These are phyloP conservation scores for Neodontobutis hainanensis DNA, from an alignment of 2,113 vertebrate species.

Conservation along the genomic window DNA sequence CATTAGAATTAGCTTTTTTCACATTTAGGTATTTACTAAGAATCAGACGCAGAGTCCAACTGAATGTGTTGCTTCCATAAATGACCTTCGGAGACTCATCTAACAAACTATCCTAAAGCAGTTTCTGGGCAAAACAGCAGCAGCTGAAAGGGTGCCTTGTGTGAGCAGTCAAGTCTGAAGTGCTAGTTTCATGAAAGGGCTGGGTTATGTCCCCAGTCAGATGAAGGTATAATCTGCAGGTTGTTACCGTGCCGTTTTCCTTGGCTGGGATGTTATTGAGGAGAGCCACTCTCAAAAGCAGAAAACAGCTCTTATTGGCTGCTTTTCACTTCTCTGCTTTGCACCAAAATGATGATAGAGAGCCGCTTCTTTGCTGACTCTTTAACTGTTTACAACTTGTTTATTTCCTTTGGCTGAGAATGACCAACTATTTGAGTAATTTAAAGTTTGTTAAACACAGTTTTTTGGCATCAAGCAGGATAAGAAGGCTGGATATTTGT, in stretches of 20 bases:
- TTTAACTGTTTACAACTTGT: constrained; percentile 36
- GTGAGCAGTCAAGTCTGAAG: constrained; percentile 24
- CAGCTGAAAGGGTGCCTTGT: constrained; percentile 56
- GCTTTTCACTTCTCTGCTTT: constrained; percentile 20
- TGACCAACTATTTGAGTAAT: constrained; percentile 20
- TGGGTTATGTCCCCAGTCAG: constrained; percentile 49
- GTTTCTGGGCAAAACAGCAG: constrained; percentile 15
- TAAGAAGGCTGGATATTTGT: constrained; percentile 37
- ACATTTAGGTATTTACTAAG: too few species aligned
- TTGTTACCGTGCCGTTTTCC: constrained; percentile 55
- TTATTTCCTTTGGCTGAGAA: constrained; percentile 43
- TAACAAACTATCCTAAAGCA: constrained; percentile 20
- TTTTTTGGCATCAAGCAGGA: constrained; percentile 35
- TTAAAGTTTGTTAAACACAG: constrained; percentile 16
- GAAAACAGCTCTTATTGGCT: constrained; percentile 45
- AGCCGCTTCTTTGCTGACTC: constrained; percentile 35
- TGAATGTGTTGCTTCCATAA: constrained; percentile 2
- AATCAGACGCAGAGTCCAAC: not conserved
- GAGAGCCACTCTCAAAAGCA: constrained; percentile 48
- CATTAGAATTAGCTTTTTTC: too few species aligned
- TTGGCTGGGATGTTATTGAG: constrained; percentile 42
- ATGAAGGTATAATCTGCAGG: constrained; percentile 48
- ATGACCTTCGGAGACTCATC: constrained; percentile 36
- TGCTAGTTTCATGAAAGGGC: constrained; percentile 54
- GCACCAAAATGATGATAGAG: constrained; percentile 39